Base-by-base conservation (phyloP, 2,888 invertebrate genomes). In the Mechanitis mazaeus region DNA sequence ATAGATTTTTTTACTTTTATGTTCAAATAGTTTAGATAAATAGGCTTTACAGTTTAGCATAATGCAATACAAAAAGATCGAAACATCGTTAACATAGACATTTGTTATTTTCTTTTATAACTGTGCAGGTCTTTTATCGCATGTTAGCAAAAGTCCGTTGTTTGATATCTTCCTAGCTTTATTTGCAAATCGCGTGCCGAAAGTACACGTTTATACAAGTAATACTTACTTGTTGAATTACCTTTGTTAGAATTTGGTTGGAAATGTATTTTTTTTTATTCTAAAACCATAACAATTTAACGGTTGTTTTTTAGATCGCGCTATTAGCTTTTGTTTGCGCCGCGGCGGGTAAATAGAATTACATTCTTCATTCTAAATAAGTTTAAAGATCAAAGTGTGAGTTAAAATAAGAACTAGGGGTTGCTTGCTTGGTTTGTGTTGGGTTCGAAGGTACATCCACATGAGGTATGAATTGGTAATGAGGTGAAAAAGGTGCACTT, bases 151-250 rank as follows among this genome's bases (percentile, higher is more conserved):
- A 76, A 79, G 76, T 76, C 77, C 70, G 72, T 72, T 80, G 80
- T 82, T 85, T 85, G 83, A 84, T 88, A 87, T 86, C 86, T 86
- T 81, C 76, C 77, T 80, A 79, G 83, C 73, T 87, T 89, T 89
- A 89, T 88, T 87, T 87, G 84, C 83, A 79, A 84, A 87, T 88
- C 85, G 88, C 88, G 87, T 88, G 89, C 75, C 64, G 67, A 68
- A 54, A 67, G 71, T 77, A 78, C 79, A 75, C 75, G 76, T 78
- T 79, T 78, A 76, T 74, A 78, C 71, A 74, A 67, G 74, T 76
- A 76, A 74, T 79, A 79, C 75, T 70, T 82, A 83, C 84, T 84
- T 84, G 84, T 86, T 85, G 84, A 85, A 81, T 84, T 83, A 83
- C 74, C 72, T 75, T 76, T 75, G 75, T 78, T 74, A 70, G 69